Conservation (phyloP, 2,797 vertebrate species). For the Babyrousa celebensis region DNA sequence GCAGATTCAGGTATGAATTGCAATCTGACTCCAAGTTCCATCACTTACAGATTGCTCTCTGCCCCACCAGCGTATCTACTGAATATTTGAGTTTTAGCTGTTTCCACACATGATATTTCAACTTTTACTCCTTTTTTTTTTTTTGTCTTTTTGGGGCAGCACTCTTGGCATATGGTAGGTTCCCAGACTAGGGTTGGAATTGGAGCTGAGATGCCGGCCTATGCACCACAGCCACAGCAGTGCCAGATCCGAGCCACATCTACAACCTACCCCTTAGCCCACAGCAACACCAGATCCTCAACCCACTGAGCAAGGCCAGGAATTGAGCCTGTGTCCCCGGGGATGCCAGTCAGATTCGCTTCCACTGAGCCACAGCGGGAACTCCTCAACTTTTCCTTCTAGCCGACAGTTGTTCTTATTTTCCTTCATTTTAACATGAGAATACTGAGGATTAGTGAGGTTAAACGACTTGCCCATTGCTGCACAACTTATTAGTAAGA, state of each 20-base stretch:
- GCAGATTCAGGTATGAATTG: background rate
- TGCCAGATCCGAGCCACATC: too few species aligned
- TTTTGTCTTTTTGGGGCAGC: too few species aligned
- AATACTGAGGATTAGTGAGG: background rate
- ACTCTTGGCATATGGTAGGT: too few species aligned
- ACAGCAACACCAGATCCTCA: too few species aligned
- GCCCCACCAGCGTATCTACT: background rate
- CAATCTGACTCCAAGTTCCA: background rate
- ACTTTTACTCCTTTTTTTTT: background rate
- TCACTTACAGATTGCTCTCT: background rate
- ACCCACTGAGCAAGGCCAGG: too few species aligned
- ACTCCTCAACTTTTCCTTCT: conserved; percentile 23
- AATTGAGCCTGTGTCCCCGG: too few species aligned
- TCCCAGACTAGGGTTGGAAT: too few species aligned
- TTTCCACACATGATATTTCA: background rate
- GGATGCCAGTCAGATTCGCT: too few species aligned
- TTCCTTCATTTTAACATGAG: background rate
- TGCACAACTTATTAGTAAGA: background rate
- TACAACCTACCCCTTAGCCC: too few species aligned
- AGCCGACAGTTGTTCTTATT: background rate
- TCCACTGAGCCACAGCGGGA: too few species aligned
- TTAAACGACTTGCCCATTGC: background rate
- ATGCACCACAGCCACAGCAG: too few species aligned
- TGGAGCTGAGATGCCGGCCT: too few species aligned
- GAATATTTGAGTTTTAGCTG: background rate